Evolutionary conservation across 2,888 invertebrate species (phyloP).

Genomic region (Amaurobius ferox): DNA sequence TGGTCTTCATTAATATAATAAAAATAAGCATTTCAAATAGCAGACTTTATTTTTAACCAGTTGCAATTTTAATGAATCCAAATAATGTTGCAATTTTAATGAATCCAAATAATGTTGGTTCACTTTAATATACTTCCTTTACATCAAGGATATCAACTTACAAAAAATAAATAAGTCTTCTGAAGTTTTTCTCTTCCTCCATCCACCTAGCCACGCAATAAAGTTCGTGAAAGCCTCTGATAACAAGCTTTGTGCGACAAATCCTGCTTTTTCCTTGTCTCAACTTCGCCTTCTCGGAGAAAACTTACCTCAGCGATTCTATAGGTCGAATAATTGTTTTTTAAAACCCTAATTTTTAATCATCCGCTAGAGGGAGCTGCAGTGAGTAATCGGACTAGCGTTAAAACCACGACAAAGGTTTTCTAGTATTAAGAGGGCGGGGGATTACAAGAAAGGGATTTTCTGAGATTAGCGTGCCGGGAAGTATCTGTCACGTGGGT

Average conservation of each 20-base stretch:
- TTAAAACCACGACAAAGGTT: constrained; percentile 28
- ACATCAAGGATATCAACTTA: too few species aligned
- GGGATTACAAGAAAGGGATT: constrained; percentile 34
- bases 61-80: too few species aligned
- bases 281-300: background rate
- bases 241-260: constrained; percentile 12
- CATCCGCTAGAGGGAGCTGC: background rate
- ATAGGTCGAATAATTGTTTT: constrained; percentile 8
- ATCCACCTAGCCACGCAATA: too few species aligned
- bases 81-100: too few species aligned
- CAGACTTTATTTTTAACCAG: too few species aligned
- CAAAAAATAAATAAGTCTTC: too few species aligned
- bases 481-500: constrained; percentile 31
- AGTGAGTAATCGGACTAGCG: constrained; percentile 27
- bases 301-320: background rate
- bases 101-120: too few species aligned
- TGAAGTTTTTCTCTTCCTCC: background rate
- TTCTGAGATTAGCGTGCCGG: constrained; percentile 34
- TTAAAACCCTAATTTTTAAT: constrained; percentile 17
- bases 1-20: too few species aligned
- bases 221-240: background rate
- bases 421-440: constrained; percentile 12
- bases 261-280: constrained; percentile 2
- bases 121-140: too few species aligned
- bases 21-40: too few species aligned